Conservation (phyloP, 2,113 vertebrate species). For the human (Homo sapiens) region DNA sequence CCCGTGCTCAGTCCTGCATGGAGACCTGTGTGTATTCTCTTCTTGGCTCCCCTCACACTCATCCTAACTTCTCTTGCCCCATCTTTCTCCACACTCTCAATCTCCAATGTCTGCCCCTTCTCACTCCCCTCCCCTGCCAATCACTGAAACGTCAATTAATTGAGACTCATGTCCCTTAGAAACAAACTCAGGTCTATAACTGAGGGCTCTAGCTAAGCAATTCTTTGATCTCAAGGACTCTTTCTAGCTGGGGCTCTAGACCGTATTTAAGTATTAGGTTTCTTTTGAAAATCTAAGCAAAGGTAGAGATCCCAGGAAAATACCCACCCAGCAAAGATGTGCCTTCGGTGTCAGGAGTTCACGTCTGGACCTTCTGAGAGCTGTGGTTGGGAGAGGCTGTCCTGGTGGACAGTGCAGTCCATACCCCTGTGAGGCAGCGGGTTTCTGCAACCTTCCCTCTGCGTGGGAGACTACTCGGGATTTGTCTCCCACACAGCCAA, state of each 20-base stretch:
- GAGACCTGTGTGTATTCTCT: neutral
- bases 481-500: neutral
- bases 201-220: neutral
- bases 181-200: neutral
- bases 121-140: rapidly evolving
- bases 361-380: rapidly evolving
- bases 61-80: neutral
- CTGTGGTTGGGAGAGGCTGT: neutral
- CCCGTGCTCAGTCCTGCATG: neutral
- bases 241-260: neutral
- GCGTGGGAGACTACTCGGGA: no score
- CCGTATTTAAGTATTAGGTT: neutral
- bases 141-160: neutral
- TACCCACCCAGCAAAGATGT: rapidly evolving
- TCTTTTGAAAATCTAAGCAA: neutral
- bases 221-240: neutral
- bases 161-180: neutral
- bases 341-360: neutral
- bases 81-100: neutral
- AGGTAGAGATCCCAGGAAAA: neutral
- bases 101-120: neutral
- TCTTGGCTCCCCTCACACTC: neutral
- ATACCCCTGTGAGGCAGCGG: neutral
- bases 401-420: neutral
- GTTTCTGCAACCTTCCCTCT: neutral